These are phyloP conservation scores for Poicephalus gulielmi DNA, from an alignment of 2,113 vertebrate genomes.

Conservation along the genomic window DNA sequence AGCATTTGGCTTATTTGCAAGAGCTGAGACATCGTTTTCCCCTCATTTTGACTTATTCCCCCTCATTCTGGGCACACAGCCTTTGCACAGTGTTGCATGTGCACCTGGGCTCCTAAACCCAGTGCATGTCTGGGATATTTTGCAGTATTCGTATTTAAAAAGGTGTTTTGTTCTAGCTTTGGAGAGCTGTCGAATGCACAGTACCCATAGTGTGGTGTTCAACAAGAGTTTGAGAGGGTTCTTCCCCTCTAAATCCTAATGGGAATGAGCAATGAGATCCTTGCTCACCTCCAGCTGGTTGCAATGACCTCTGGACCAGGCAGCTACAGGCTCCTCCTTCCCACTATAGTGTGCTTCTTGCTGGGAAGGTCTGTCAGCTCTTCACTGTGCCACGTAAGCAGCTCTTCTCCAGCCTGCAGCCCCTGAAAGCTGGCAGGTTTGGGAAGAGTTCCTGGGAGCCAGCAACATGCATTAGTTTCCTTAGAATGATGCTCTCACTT, in stretches of 20 bases:
- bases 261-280: not conserved
- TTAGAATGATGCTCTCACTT: not conserved
- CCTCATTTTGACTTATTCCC: not conserved
- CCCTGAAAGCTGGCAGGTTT: not conserved
- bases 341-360: not conserved
- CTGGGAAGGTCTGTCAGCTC: not conserved
- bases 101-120: not conserved
- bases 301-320: not conserved
- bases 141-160: not conserved
- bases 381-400: not conserved
- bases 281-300: not conserved
- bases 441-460: not conserved
- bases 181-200: not conserved
- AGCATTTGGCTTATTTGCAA: not conserved
- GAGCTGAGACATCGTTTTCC: not conserved
- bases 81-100: not conserved
- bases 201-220: not conserved
- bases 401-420: not conserved
- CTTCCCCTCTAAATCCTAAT: not conserved
- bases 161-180: not conserved
- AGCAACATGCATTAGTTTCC: fast-evolving
- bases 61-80: not conserved
- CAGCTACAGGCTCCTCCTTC: not conserved
- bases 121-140: not conserved
- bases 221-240: not conserved